A percentile compares a stretch with the other conserved stretches of the same genome.
phyloP scores from a whole-genome alignment of 1,140 invertebrate species.

The silkworm (Bombyx mori) region DNA sequence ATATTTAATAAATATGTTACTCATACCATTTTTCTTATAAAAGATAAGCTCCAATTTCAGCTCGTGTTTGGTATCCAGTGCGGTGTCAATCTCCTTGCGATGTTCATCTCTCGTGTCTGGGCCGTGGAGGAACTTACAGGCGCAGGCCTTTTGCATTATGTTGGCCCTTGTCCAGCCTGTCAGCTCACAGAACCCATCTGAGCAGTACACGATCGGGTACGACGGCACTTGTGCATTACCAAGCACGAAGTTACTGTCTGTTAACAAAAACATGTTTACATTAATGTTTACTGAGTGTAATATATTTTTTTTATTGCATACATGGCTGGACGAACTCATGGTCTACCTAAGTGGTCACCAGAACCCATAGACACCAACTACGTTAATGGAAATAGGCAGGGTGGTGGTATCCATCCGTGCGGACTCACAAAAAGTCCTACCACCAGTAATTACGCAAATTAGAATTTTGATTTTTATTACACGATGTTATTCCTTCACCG shows the following conservation, averaged over 20 bases:
- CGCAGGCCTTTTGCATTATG: constrained; percentile 97
- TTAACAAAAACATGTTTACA: constrained; percentile 9
- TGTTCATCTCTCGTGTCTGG: constrained; percentile 91
- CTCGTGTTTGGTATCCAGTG: constrained; percentile 90
- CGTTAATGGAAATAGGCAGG: too few relatives aligned
- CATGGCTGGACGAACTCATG: too few relatives aligned
- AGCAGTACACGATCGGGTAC: constrained; percentile 98
- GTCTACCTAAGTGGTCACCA: too few relatives aligned
- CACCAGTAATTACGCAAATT: too few relatives aligned
- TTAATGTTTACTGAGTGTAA: too few relatives aligned
- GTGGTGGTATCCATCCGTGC: too few relatives aligned
- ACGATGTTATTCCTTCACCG: too few relatives aligned
- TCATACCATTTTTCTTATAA: constrained; percentile 94
- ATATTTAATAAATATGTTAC: too few relatives aligned
- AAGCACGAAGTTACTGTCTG: constrained; percentile 98
- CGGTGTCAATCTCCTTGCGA: constrained; percentile 89
- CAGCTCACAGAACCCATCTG: constrained; percentile 97
- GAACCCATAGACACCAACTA: too few relatives aligned
- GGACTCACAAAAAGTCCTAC: too few relatives aligned
- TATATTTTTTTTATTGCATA: too few relatives aligned
- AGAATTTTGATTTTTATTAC: too few relatives aligned
- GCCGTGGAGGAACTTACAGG: constrained; percentile 96
- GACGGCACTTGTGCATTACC: constrained; percentile 95
- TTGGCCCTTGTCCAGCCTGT: constrained; percentile 94
- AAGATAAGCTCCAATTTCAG: constrained; percentile 94